Evolutionary conservation across 2,888 invertebrate genomes (phyloP).

Genomic region (Hydrotaea cyrtoneurina): DNA sequence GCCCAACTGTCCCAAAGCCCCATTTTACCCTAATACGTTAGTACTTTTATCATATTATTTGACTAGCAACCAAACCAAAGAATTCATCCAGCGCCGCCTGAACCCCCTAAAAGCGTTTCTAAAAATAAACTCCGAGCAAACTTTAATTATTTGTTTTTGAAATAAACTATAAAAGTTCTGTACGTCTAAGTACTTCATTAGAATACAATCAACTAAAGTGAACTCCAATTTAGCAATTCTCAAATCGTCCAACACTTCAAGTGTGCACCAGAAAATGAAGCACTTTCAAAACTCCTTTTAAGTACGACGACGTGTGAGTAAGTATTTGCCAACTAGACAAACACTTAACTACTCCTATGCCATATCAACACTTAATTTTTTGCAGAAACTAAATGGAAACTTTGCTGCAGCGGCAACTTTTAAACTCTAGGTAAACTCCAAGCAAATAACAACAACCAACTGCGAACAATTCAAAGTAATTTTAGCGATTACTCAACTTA

Average conservation of each 20-base stretch:
- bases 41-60: too few relatives aligned
- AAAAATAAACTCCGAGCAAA: not conserved
- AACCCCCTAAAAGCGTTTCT: too few relatives aligned
- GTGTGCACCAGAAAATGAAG: not conserved
- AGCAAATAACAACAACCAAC: not conserved
- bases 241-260: not conserved
- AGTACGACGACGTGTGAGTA: constrained; percentile 7
- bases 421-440: not conserved
- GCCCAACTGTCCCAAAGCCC: too few relatives aligned
- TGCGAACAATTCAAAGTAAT: constrained; percentile 10
- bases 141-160: not conserved
- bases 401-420: not conserved
- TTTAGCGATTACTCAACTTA: constrained; percentile 7
- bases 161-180: not conserved
- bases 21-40: too few relatives aligned
- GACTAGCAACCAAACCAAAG: too few relatives aligned
- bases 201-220: not conserved
- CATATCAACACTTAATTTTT: constrained; percentile 1
- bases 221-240: not conserved
- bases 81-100: too few relatives aligned
- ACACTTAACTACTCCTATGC: not conserved
- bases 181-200: not conserved
- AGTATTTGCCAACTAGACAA: not conserved
- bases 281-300: not conserved
- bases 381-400: not conserved